phyloP scores from a whole-genome alignment of 53 echinoderm and acorn worm genomes.

The Mesocentrotus franciscanus region DNA sequence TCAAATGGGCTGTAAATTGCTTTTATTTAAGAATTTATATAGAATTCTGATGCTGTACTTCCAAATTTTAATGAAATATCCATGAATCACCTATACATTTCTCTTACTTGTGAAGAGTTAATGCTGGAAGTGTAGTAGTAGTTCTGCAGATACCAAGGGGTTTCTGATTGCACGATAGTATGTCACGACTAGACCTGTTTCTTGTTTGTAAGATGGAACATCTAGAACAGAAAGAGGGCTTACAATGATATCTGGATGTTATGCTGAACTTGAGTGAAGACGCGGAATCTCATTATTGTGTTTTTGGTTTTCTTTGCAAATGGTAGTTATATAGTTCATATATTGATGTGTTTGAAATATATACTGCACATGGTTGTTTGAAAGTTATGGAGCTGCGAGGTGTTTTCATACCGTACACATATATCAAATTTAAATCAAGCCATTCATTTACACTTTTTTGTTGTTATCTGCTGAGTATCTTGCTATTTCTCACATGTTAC shows the following conservation, averaged over 20 bases:
- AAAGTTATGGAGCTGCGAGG: background rate
- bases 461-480: background rate
- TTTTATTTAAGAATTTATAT: background rate
- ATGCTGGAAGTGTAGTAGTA: background rate
- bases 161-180: background rate
- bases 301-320: background rate
- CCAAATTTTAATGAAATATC: background rate
- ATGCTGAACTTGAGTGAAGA: background rate
- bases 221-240: background rate
- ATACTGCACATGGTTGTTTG: background rate
- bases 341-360: slow-evolving; percentile 11
- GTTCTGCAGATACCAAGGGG: background rate
- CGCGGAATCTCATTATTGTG: background rate
- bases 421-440: background rate
- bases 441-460: background rate
- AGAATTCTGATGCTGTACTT: background rate
- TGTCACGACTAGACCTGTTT: background rate
- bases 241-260: background rate
- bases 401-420: background rate
- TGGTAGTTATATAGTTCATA: background rate
- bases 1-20: background rate
- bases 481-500: background rate
- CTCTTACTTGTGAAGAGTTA: background rate
- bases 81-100: background rate
- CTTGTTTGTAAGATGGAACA: background rate